Percentiles rank a stretch among this genome's conserved stretches.
Evolutionary conservation across 2,888 invertebrate species (phyloP).

Genomic region (Junonia oenone): DNA sequence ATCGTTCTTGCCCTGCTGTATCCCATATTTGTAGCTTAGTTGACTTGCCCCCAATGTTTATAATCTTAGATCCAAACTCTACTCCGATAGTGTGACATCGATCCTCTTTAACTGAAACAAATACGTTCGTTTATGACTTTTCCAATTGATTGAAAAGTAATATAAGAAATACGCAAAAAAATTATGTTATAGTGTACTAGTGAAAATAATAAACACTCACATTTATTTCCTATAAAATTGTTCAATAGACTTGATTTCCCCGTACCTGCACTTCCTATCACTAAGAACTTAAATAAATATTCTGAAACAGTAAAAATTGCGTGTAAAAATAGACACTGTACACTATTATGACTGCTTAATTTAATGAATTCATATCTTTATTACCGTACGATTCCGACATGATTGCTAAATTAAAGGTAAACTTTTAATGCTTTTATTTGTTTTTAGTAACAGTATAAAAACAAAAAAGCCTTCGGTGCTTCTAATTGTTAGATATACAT

Average conservation of each 20-base stretch:
- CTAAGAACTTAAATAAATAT: conserved; percentile 91
- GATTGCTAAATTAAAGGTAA: background rate
- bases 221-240: conserved; percentile 91
- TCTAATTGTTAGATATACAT: background rate
- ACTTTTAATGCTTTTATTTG: background rate
- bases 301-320: conserved; percentile 71
- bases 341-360: background rate
- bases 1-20: conserved; percentile 98
- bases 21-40: conserved; percentile 91
- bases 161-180: background rate
- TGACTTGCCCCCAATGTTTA: conserved; percentile 89
- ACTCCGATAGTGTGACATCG: conserved; percentile 92
- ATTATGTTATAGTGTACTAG: background rate
- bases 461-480: background rate
- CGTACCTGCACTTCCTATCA: conserved; percentile 91
- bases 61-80: conserved; percentile 92
- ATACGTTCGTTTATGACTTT: background rate
- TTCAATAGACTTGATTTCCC: conserved; percentile 91
- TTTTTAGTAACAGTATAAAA: background rate
- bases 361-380: background rate
- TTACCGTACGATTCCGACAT: conserved; percentile 37
- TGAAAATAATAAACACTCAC: conserved; percentile 72
- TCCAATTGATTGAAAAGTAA: background rate
- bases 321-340: background rate
- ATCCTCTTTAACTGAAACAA: conserved; percentile 85